These are phyloP conservation scores for Lampris incognitus DNA, from an alignment of 2,113 vertebrate genomes.

Conservation along the genomic window DNA sequence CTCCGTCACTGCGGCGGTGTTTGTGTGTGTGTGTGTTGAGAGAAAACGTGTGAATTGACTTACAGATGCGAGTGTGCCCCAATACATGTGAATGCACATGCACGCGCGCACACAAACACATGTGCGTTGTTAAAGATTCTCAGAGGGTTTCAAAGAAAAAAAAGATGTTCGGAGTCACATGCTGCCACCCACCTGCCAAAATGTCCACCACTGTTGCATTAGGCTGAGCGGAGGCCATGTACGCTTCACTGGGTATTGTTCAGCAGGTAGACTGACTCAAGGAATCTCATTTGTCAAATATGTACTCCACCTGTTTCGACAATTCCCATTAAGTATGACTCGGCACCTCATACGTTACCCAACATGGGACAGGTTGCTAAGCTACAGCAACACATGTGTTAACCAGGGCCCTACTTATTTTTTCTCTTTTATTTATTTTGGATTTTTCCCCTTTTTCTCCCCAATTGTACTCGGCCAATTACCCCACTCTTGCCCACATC, in stretches of 20 bases:
- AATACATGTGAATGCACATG: slow-evolving; percentile 13
- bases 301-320: background rate
- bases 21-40: slow-evolving; percentile 30
- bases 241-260: background rate
- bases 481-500: no score
- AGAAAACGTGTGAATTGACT: slow-evolving; percentile 31
- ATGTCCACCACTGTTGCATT: slow-evolving; percentile 38
- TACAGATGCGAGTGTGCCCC: no score
- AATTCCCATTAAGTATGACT: background rate
- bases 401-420: background rate
- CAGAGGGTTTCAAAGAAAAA: slow-evolving; percentile 45
- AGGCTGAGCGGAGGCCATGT: background rate
- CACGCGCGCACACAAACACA: slow-evolving; percentile 31
- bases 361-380: background rate
- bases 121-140: slow-evolving; percentile 28
- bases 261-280: background rate
- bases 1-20: slow-evolving; percentile 43
- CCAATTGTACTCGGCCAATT: no score
- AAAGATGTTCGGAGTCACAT: slow-evolving; percentile 25
- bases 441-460: no score
- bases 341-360: background rate
- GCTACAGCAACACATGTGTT: background rate
- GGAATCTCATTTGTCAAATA: background rate
- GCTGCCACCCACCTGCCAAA: slow-evolving; percentile 28
- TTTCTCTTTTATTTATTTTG: no score